These are phyloP conservation scores for Eciton burchellii DNA, from an alignment of 1,140 invertebrate species.

Conservation along the genomic window DNA sequence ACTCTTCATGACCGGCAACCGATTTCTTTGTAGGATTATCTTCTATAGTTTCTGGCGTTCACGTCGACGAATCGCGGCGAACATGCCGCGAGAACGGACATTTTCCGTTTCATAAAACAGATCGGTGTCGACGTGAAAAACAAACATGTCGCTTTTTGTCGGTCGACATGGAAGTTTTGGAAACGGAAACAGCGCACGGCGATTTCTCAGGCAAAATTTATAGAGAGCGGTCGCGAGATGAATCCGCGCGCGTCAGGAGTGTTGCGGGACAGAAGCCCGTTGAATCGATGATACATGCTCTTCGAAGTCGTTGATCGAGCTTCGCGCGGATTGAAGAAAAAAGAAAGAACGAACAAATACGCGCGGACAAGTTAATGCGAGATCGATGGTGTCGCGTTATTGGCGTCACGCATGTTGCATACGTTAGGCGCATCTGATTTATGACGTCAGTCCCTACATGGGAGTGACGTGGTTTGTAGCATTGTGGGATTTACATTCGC, in stretches of 20 bases:
- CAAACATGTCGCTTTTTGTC: background rate
- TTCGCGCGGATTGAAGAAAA: no score
- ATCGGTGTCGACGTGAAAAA: background rate
- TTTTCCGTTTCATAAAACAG: slow-evolving; percentile 7
- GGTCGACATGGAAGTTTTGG: background rate
- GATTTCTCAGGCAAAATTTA: background rate
- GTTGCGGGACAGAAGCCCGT: background rate
- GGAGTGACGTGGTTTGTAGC: no score
- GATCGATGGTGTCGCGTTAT: no score
- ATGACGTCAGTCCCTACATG: no score
- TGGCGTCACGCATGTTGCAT: no score
- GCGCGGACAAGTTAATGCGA: no score
- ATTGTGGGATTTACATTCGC: no score
- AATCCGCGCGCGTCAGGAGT: background rate
- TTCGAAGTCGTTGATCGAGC: no score
- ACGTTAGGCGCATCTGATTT: no score
- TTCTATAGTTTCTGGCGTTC: background rate
- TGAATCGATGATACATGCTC: no score
- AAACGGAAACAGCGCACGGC: background rate
- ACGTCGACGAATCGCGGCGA: background rate
- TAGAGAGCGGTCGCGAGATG: background rate
- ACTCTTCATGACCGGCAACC: background rate
- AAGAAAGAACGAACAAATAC: no score
- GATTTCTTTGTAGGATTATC: no score
- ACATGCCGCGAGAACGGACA: background rate